Base-by-base conservation (phyloP, 1,140 invertebrate genomes). In the Ceratoteleas bidentatus region DNA sequence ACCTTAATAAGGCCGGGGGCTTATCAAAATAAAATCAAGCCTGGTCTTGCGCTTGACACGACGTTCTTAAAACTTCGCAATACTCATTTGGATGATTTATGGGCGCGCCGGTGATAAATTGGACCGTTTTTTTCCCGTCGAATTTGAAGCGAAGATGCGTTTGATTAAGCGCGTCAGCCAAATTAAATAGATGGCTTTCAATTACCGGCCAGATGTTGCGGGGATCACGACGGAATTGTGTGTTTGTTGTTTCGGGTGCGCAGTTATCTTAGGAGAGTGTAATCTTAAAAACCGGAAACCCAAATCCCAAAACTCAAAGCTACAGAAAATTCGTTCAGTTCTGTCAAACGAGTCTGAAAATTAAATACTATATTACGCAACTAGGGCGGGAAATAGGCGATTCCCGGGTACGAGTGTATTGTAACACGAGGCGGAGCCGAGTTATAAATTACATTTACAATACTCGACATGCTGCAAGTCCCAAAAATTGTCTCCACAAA, bases 11-110 rank as follows among this genome's bases (percentile, higher is more conserved):
- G 34, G 0, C 43, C 16, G 3, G 14, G 6, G 32, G n/a, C 66
- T 62, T 73, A 73, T 62, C 33, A 72, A 61, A 61, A 72, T 72
- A 56, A 56, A 62, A 73, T 73, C 58, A 73, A 73, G 57, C 16
- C 11, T 6, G 11, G 14, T 43, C 7, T 50, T 47, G 11, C 34
- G 9, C 45, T 47, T 9, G 16, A 61, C 66, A n/a, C 13, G 13
- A 54, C 13, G 33, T 54, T 61, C 69, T 57, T 73, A 62, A 73
- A 64, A 62, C 11, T 72, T 61, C 57, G 57, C 61, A 61, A 62
- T 73, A 73, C 47, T 73, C 69, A 73, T 73, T 73, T 13, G n/a
- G 52, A 73, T 73, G 69, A 73, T 73, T 73, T 54, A 73, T 73
- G 69, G 62, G 10, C 14, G 1, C 11, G 1, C 0, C n/a, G 47